A percentile compares a stretch with the other conserved stretches of the same genome.
Conservation (phyloP, 2,888 invertebrate species). For the Lysandra bellargus region DNA sequence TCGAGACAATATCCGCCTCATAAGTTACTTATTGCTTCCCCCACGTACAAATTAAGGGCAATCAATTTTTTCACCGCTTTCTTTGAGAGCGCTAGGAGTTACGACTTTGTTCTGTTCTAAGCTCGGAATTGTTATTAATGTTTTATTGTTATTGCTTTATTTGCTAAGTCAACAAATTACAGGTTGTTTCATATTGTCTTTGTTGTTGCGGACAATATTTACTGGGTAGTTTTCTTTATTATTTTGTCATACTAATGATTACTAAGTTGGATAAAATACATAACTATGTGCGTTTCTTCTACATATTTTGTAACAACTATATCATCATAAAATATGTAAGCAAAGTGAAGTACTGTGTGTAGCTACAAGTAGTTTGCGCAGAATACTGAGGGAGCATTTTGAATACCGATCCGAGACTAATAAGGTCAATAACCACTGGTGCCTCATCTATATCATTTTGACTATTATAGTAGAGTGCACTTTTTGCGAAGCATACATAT, state of each 20-base stretch:
- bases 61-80: conserved; percentile 31
- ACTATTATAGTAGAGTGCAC: neutral
- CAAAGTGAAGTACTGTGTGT: too few relatives aligned
- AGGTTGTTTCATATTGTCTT: neutral
- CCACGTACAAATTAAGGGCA: conserved; percentile 32
- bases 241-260: neutral
- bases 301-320: too few relatives aligned
- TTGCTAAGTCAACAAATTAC: conserved; percentile 22
- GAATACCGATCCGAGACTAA: neutral
- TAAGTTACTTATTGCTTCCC: conserved; percentile 32
- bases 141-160: conserved; percentile 26
- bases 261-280: too few relatives aligned
- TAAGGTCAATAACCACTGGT: neutral
- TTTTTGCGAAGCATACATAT: neutral
- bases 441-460: neutral
- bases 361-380: too few relatives aligned
- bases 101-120: conserved; percentile 24
- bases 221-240: neutral
- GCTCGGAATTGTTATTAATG: conserved; percentile 20
- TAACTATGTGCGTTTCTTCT: too few relatives aligned
- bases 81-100: conserved; percentile 28
- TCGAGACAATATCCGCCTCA: conserved; percentile 31
- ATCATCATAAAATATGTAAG: too few relatives aligned
- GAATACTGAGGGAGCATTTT: too few relatives aligned
- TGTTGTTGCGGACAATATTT: neutral